Percentiles rank a stretch among this genome's conserved stretches.
These are phyloP conservation scores for Phymatocera aterrima DNA, from an alignment of 2,888 invertebrate species.

Conservation along the genomic window DNA sequence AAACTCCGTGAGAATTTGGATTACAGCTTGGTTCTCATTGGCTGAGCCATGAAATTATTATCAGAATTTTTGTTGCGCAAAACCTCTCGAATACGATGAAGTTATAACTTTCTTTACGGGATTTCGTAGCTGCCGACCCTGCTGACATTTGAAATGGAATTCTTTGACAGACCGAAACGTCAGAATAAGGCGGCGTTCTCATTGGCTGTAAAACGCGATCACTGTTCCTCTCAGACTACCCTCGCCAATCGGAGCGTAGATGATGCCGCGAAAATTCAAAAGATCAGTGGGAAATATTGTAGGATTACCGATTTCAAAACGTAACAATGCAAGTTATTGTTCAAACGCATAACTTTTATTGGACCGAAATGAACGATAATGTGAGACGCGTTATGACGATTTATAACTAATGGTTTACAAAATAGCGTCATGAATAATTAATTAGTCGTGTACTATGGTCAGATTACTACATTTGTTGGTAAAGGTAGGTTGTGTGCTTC, in stretches of 20 bases:
- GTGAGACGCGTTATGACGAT: neutral
- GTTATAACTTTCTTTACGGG: neutral
- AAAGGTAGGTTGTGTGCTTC: slow-evolving; percentile 9
- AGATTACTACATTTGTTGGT: slow-evolving; percentile 21
- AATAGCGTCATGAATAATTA: slow-evolving; percentile 8
- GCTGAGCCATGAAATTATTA: neutral
- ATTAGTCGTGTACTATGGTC: slow-evolving; percentile 9
- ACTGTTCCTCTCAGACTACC: neutral
- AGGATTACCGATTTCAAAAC: neutral
- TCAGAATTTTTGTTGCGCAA: neutral
- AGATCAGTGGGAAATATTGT: neutral
- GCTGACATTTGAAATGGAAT: neutral
- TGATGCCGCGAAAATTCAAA: neutral
- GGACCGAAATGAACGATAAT: neutral
- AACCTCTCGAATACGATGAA: neutral
- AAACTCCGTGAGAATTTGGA: neutral
- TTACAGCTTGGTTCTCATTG: neutral
- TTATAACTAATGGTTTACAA: neutral
- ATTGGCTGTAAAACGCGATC: neutral
- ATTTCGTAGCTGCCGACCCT: neutral
- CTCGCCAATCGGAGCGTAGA: neutral
- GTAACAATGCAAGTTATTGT: neutral
- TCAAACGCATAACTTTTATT: slow-evolving; percentile 20
- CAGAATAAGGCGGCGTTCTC: neutral
- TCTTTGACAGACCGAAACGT: slow-evolving; percentile 14